Conservation (phyloP, 2,113 vertebrate genomes). For the Petaurus breviceps region DNA sequence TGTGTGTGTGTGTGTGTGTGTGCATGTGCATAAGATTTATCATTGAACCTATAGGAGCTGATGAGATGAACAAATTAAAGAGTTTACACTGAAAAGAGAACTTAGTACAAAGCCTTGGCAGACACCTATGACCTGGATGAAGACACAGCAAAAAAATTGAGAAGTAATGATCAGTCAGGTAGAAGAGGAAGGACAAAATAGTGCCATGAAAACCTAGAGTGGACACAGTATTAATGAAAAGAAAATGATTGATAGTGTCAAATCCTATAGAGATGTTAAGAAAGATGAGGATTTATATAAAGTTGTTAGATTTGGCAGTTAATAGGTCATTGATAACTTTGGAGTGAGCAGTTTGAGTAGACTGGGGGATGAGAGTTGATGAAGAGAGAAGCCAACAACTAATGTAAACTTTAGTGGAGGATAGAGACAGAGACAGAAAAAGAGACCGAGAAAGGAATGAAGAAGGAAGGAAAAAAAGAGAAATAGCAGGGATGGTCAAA, state of each 20-base stretch:
- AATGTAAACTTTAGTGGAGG: not conserved
- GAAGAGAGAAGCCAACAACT: not conserved
- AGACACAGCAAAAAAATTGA: not conserved
- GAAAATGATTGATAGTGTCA: not conserved
- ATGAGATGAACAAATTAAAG: not conserved
- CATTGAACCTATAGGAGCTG: not conserved
- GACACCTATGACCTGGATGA: not conserved
- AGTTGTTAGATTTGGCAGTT: not conserved
- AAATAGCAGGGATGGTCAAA: not conserved
- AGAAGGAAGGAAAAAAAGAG: too few relatives aligned
- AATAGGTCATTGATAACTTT: too few relatives aligned
- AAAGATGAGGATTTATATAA: not conserved
- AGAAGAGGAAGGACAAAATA: not conserved
- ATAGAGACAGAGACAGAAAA: too few relatives aligned
- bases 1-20: too few relatives aligned
- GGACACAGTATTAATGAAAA: not conserved
- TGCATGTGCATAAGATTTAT: not conserved
- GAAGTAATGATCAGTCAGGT: not conserved
- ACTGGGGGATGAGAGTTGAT: not conserved
- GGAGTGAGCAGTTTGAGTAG: not conserved
- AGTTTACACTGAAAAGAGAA: not conserved
- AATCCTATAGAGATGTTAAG: not conserved
- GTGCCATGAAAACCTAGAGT: not conserved
- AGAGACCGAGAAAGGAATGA: too few relatives aligned
- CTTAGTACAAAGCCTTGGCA: not conserved